A percentile compares a stretch with the other conserved stretches of the same genome.
These are phyloP conservation scores for Babylonia areolata DNA, from an alignment of 1,140 invertebrate genomes.

Conservation along the genomic window DNA sequence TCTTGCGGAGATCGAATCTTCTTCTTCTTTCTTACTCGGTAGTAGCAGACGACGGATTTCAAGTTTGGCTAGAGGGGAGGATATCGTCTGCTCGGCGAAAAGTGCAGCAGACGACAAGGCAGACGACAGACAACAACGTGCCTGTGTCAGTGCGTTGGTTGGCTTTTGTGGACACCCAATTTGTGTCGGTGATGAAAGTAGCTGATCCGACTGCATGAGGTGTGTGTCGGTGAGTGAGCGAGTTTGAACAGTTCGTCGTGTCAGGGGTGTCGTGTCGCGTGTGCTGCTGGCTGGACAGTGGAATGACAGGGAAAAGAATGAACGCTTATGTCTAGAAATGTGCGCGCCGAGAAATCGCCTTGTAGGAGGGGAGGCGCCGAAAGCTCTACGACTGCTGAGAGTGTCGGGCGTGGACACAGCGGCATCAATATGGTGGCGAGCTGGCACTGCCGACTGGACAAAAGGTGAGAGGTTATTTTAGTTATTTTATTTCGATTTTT, in stretches of 20 bases:
- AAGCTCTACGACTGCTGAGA: neutral
- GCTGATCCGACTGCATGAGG: neutral
- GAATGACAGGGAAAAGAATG: constrained; percentile 1
- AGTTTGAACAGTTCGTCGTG: no score
- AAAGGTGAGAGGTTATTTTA: constrained; percentile 35
- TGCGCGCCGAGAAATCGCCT: constrained; percentile 27
- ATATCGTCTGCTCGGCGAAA: neutral
- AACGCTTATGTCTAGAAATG: constrained; percentile 38
- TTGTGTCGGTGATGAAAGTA: neutral
- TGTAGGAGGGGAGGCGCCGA: neutral
- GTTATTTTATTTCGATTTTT: no score
- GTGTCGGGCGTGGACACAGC: neutral
- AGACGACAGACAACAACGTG: no score
- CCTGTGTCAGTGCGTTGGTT: no score
- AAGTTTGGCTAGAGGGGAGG: no score
- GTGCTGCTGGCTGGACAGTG: neutral
- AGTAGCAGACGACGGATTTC: no score
- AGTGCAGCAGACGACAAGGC: neutral
- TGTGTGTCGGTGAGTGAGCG: neutral
- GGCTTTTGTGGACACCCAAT: no score
- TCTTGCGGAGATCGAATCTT: no score
- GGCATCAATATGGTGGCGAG: constrained; percentile 28
- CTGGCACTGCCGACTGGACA: constrained; percentile 35
- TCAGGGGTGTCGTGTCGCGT: neutral
- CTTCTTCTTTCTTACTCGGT: no score